Evolutionary conservation across 2,113 vertebrate genomes (phyloP).

Genomic region (Stigmatopora nigra): DNA sequence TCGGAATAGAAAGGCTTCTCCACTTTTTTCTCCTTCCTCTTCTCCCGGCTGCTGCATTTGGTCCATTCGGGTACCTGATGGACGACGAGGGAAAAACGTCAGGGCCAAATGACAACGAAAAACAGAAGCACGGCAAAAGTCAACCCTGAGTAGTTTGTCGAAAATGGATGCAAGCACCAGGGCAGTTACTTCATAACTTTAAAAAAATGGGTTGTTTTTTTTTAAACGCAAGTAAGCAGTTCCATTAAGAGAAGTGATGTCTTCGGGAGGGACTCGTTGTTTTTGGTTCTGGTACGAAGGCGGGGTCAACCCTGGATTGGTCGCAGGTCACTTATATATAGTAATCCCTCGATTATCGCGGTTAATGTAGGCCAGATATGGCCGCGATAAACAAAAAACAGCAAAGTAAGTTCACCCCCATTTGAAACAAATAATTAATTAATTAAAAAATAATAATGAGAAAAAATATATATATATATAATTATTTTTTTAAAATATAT

Average conservation of each 20-base stretch:
- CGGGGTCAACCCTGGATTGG: too few species aligned
- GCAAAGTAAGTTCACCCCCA: too few species aligned
- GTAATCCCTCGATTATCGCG: too few species aligned
- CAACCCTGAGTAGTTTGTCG: constrained; percentile 22
- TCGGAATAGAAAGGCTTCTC: constrained; percentile 98
- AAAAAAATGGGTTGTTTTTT: constrained; percentile 30
- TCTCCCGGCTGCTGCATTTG: constrained; percentile 91
- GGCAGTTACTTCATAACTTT: neutral
- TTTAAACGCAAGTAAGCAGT: constrained; percentile 38
- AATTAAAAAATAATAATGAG: too few species aligned
- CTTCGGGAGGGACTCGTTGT: constrained; percentile 37
- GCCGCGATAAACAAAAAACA: too few species aligned
- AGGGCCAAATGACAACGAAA: constrained; percentile 4
- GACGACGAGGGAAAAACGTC: constrained; percentile 10
- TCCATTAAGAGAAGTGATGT: constrained; percentile 61
- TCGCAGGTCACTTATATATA: too few species aligned
- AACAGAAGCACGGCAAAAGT: constrained; percentile 51
- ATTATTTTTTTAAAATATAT: too few species aligned
- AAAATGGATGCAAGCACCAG: constrained; percentile 45
- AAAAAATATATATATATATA: too few species aligned
- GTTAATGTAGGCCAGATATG: too few species aligned
- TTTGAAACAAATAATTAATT: too few species aligned
- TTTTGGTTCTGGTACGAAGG: constrained; percentile 10
- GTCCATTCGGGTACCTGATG: constrained; percentile 95
- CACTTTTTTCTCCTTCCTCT: constrained; percentile 94